phyloP scores from a whole-genome alignment of 35 echinoderm and acorn worm genomes.

The Strongylocentrotus purpuratus region DNA sequence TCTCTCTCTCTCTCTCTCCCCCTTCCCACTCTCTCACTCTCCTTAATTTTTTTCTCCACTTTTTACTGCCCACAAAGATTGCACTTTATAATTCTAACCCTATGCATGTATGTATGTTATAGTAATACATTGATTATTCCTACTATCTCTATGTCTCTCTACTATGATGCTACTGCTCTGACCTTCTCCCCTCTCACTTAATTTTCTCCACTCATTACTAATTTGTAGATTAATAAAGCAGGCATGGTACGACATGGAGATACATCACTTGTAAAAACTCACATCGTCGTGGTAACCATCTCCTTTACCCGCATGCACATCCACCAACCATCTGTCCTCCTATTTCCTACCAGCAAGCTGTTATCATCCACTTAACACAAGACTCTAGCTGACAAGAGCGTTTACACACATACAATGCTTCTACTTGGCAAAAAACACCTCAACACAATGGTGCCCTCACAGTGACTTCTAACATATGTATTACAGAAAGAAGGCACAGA shows the following conservation, averaged over 20 bases:
- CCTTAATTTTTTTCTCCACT: too few relatives aligned
- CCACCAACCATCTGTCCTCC: not conserved
- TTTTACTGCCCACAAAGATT: too few relatives aligned
- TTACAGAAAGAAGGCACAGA: too few relatives aligned
- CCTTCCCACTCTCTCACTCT: too few relatives aligned
- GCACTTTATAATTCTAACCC: too few relatives aligned
- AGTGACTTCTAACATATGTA: not conserved
- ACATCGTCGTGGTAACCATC: not conserved
- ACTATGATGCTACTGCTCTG: too few relatives aligned
- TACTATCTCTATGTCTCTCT: too few relatives aligned
- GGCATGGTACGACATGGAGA: not conserved
- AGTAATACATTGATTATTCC: too few relatives aligned
- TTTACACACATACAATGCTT: not conserved
- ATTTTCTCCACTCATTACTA: not conserved
- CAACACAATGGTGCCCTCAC: not conserved
- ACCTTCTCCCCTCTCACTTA: too few relatives aligned
- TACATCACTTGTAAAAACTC: not conserved
- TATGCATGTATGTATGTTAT: too few relatives aligned
- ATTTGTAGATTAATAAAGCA: not conserved
- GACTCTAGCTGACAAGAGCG: not conserved
- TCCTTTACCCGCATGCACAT: not conserved
- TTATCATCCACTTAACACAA: not conserved
- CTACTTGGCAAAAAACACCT: not conserved
- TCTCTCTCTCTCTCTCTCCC: not conserved
- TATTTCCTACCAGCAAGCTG: conserved; percentile 8